Base-by-base conservation (phyloP, 2,113 vertebrate species). In the Pelobates fuscus region DNA sequence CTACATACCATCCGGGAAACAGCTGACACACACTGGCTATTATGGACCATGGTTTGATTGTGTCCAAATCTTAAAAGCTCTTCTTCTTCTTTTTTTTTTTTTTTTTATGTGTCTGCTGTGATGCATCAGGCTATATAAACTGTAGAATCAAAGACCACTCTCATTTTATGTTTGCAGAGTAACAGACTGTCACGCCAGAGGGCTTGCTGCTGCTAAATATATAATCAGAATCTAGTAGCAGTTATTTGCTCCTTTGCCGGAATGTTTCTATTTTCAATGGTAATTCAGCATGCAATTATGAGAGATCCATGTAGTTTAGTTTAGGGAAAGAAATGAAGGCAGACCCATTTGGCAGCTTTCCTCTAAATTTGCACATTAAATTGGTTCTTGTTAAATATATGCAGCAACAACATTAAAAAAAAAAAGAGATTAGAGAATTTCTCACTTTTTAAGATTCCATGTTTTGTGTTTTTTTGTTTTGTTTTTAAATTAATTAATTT, bases 11-110 rank as follows among this genome's bases (percentile, higher is more conserved):
- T 91, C 86, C 88, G 81, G 86, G 88, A 86, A 91, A 88, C 90
- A 94, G 91, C 91, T 95, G 93, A 94, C 93, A 85, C 86, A 84
- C 82, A 81, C 80, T 18, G 23, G 83, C 88, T 87, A 86, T 89
- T 90, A 87, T 89, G 88, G 87, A 85, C 81, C 84, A 79, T 12
- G 82, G 82, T 87, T 82, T 88, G 84, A 90, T 90, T 91, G 87
- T 88, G 81, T 85, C 87, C 79, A 66, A 87, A 81, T 79, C 84
- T 87, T 80, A 80, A 89, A 84, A 85, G 71, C 82, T 80, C 84
- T 79, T 75, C 32, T 37, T 37, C 10, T 37, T 37, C 32, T 37
- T 37, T 37, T 10, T 37, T 37, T 10, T 5, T 37, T 37, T 37
- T 37, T 10, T 37, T 37, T 83, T 82, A 82, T 65, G 71, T 86